Conservation (phyloP, 2,797 vertebrate species). For the Peromyscus nudipes region DNA sequence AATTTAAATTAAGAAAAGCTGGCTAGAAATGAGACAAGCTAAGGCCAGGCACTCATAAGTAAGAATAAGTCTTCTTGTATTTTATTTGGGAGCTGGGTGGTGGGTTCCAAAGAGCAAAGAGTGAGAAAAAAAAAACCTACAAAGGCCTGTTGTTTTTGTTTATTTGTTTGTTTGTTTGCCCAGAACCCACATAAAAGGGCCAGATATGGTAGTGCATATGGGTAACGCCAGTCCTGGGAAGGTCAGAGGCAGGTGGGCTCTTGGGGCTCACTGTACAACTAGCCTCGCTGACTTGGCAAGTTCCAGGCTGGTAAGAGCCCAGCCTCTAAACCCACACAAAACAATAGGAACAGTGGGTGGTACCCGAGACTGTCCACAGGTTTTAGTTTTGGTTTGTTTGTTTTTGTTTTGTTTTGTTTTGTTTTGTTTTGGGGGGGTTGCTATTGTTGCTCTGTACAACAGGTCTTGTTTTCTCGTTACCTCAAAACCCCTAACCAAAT, state of each 20-base stretch:
- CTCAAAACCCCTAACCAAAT: slow-evolving; percentile 30
- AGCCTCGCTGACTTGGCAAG: neutral
- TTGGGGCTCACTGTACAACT: neutral
- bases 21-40: neutral
- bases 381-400: neutral
- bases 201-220: neutral
- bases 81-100: neutral
- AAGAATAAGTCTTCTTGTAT: neutral
- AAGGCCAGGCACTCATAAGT: neutral
- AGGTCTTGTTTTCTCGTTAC: neutral
- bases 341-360: neutral
- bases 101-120: neutral
- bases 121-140: neutral
- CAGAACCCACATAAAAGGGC: neutral
- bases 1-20: neutral
- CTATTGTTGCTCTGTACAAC: neutral
- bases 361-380: neutral
- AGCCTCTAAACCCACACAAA: neutral
- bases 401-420: too few species aligned
- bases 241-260: too few species aligned
- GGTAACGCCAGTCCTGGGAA: neutral
- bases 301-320: too few species aligned
- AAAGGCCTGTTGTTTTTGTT: neutral
- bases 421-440: too few species aligned
- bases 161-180: neutral